Evolutionary conservation across 2,797 vertebrate species (phyloP), one percentile per base, ranked within the genome.

Genomic region (Helostoma temminkii): DNA sequence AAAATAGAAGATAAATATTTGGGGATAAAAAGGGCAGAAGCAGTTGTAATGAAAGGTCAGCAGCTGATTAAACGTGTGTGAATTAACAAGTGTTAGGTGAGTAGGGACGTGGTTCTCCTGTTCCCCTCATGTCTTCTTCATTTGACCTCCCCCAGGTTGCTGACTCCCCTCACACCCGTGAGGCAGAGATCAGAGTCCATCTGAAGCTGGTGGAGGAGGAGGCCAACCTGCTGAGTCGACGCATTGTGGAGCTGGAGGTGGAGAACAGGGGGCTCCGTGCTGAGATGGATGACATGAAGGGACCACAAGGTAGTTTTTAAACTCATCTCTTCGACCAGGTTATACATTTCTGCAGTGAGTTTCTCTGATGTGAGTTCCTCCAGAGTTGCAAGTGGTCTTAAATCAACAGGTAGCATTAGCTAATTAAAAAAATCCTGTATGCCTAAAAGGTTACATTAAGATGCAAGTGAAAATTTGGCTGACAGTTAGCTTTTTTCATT

Each of bases 171-270:
- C 96, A 98, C 66, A 97, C 96, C 0, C 94, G 97, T 0, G 98
- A 99, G 86, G 96, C 97, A 0, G 98, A 99, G 86, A 86, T 99
- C 76, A 96, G 96, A 77, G 95, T 96, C 54, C 98, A 98, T 60
- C 91, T 99, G 64, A 98, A 97, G 92, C 94, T 99, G 76, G 98
- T 99, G 30, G 98, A 99, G 84, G 98, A 99, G 80, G 98, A 99
- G 80, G 97, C 98, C 85, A 99, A 98, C 91, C 93, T 99, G 80
- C 91, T 99, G 64, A 99, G 98, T 83, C 93, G 97, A 34, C 93
- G 96, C 70, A 99, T 98, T 0, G 97, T 99, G 76, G 98, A 99
- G 89, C 94, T 99, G 81, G 98, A 99, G 92, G 97, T 99, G 85
- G 98, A 99, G 81, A 99, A 98, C 93, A 93, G 98, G 0, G 98